Evolutionary conservation across 2,113 vertebrate genomes (phyloP).

Genomic region (Atlantisia rogersi): DNA sequence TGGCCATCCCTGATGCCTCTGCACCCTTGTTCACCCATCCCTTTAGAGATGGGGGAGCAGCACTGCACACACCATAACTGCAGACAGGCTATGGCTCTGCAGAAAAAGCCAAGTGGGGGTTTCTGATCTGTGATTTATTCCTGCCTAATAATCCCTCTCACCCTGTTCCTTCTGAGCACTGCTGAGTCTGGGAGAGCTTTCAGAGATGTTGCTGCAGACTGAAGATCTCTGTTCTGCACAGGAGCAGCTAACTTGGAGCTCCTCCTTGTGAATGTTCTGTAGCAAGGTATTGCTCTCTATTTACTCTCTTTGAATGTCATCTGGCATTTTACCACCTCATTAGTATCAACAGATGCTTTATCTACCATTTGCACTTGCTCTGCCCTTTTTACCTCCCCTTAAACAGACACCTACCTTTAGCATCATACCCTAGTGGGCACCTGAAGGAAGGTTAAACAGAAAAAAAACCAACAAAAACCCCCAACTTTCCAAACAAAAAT

Average conservation of each 20-base stretch:
- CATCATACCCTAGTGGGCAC: neutral
- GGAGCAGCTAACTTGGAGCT: neutral
- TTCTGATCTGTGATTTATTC: neutral
- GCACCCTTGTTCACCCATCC: neutral
- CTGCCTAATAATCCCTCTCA: neutral
- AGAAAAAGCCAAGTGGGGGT: neutral
- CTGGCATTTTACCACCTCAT: neutral
- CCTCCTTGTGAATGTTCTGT: neutral
- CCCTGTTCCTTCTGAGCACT: neutral
- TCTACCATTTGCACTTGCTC: neutral
- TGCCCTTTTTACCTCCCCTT: neutral
- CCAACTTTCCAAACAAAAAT: neutral
- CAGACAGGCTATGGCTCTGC: neutral
- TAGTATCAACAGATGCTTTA: neutral
- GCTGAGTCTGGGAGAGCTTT: neutral
- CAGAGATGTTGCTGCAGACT: neutral
- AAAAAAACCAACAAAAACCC: neutral
- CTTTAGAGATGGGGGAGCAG: neutral
- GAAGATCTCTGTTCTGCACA: neutral
- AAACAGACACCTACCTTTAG: neutral
- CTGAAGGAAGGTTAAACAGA: neutral
- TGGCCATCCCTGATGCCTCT: neutral
- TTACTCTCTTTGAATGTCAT: neutral
- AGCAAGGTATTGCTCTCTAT: neutral
- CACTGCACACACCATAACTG: neutral